phyloP scores from a whole-genome alignment of 92 coral and sea anemone genomes.

The Montipora capitata region DNA sequence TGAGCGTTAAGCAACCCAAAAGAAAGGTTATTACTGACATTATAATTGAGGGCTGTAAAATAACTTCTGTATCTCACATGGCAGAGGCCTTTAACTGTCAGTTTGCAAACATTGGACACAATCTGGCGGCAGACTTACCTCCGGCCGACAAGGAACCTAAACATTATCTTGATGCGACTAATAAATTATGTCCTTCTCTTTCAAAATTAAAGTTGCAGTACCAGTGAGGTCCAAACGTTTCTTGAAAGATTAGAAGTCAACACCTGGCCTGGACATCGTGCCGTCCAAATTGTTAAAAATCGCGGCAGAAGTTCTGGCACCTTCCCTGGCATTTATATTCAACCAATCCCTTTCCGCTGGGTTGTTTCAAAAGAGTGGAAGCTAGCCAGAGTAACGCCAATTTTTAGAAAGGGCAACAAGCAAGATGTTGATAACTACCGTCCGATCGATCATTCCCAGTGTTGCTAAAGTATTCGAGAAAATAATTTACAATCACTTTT shows the following conservation, averaged over 20 bases:
- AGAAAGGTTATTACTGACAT: no score
- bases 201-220: neutral
- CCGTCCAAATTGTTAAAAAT: neutral
- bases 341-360: neutral
- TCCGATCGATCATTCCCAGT: slow-evolving; percentile 10
- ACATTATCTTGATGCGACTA: neutral
- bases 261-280: slow-evolving; percentile 17
- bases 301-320: slow-evolving; percentile 6
- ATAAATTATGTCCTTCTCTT: neutral
- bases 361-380: slow-evolving; percentile 10
- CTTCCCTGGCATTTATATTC: neutral
- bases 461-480: slow-evolving; percentile 16
- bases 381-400: slow-evolving; percentile 21
- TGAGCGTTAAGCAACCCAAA: no score
- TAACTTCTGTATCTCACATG: neutral
- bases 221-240: neutral
- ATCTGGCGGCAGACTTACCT: neutral
- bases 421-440: slow-evolving; percentile 16
- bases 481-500: no score
- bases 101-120: slow-evolving; percentile 2
- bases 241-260: slow-evolving; percentile 2
- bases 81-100: neutral
- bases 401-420: slow-evolving; percentile 20
- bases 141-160: neutral
- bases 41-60: no score